Evolutionary conservation across 2,797 vertebrate species (phyloP), one percentile per base, ranked within the genome.

Genomic region (Craterocephalus amniculus): DNA sequence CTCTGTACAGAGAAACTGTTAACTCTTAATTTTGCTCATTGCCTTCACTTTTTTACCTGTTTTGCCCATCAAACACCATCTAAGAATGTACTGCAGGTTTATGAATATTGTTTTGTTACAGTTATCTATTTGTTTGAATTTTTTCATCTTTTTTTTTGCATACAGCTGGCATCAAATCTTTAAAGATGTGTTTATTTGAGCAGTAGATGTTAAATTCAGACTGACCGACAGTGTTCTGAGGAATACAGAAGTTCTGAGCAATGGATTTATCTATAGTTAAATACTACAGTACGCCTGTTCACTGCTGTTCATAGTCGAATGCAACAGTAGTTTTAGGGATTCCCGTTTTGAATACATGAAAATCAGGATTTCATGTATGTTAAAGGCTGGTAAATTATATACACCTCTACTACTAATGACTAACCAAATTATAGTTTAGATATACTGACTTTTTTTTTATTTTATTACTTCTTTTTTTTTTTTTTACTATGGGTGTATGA

Each of bases 11-110:
- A n/a, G n/a, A n/a, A n/a, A n/a, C n/a, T n/a, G n/a, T n/a, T n/a
- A n/a, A n/a, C n/a, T 90, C 67, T 86, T 80, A 74, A 74, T 68
- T 20, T 70, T 36, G 12, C 72, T 79, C 70, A 36, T 61, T 87
- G 83, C 78, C 83, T 84, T 60, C 18, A 64, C 45, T 22, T 40
- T 57, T 11, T 73, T 32, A 13, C 20, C 48, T 12, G n/a, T 80
- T 84, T 70, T 49, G 31, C 70, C 63, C 78, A 22, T 78, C 40
- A 70, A 76, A 73, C 74, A 10, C 60, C 52, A 36, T 79, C 72
- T 76, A 68, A 78, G 88, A 91, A 91, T 90, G 88, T 91, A 86
- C 70, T 70, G 74, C 69, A 71, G 67, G 78, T 70, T 89, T 83
- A 78, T 70, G 74, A 82, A 78, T 67, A 36, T 51, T 14, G 2